Evolutionary conservation across 1,140 invertebrate species (phyloP).

Genomic region (Diorhabda sublineata): DNA sequence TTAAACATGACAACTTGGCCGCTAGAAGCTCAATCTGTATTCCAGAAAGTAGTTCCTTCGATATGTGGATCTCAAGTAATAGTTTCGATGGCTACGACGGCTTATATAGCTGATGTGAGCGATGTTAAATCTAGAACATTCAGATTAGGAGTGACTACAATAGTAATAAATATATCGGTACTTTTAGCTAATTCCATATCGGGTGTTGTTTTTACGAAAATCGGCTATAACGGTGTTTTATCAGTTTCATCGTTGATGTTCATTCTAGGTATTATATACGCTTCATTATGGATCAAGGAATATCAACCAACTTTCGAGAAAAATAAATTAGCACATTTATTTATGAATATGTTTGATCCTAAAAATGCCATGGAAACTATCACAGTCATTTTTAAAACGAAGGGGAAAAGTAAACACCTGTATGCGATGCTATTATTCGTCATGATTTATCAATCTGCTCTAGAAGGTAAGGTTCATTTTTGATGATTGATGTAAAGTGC

Average conservation of each 20-base stretch:
- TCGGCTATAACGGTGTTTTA: constrained; percentile 40
- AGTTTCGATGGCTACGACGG: constrained; percentile 54
- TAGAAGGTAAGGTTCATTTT: constrained; percentile 29
- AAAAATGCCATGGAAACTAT: constrained; percentile 41
- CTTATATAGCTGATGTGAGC: constrained; percentile 57
- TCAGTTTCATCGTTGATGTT: constrained; percentile 28
- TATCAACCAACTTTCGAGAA: constrained; percentile 19
- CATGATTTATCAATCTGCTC: constrained; percentile 33
- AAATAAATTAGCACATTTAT: constrained; percentile 15
- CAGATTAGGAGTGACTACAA: constrained; percentile 53
- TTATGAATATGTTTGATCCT: constrained; percentile 41
- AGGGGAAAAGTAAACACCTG: constrained; percentile 29
- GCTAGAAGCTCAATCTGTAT: constrained; percentile 53
- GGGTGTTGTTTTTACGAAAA: constrained; percentile 36
- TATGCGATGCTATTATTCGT: constrained; percentile 34
- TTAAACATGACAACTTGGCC: constrained; percentile 51
- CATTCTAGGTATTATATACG: constrained; percentile 35
- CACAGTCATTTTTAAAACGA: constrained; percentile 32
- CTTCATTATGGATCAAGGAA: constrained; percentile 42
- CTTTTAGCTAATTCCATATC: constrained; percentile 38
- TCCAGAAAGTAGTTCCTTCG: constrained; percentile 54
- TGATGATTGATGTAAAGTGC: no score
- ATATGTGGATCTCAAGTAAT: constrained; percentile 54
- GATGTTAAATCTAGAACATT: constrained; percentile 52
- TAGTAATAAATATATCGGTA: constrained; percentile 46